phyloP scores from a whole-genome alignment of 2,888 invertebrate species.

The Mythimna lalbum region DNA sequence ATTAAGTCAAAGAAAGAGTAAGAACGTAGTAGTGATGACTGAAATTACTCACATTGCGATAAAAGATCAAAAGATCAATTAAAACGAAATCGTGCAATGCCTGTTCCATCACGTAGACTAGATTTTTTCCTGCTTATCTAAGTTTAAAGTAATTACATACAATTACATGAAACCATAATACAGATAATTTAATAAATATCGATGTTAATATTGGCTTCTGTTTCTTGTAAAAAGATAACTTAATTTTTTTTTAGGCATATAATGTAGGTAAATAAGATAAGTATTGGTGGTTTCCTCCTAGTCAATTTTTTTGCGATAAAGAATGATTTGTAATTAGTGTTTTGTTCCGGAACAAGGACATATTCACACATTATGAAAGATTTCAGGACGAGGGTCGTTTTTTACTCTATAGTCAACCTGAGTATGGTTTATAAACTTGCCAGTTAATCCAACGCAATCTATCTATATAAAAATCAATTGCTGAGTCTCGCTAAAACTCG shows the following conservation, averaged over 20 bases:
- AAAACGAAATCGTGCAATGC: slow-evolving; percentile 29
- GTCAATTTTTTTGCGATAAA: too few relatives aligned
- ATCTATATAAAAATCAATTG: too few relatives aligned
- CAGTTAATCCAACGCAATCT: too few relatives aligned
- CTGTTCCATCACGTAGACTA: slow-evolving; percentile 45
- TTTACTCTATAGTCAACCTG: too few relatives aligned
- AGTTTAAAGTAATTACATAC: slow-evolving; percentile 38
- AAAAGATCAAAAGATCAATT: slow-evolving; percentile 49
- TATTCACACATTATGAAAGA: too few relatives aligned
- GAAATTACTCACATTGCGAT: slow-evolving; percentile 8
- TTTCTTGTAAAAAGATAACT: neutral
- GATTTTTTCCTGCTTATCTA: slow-evolving; percentile 43
- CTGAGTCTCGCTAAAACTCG: too few relatives aligned
- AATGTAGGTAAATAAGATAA: neutral
- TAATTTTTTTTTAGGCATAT: neutral
- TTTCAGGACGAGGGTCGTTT: too few relatives aligned
- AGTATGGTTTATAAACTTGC: too few relatives aligned
- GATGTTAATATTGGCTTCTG: slow-evolving; percentile 19
- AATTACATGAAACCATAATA: neutral
- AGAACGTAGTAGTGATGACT: slow-evolving; percentile 23
- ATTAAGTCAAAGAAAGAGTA: neutral
- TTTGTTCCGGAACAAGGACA: too few relatives aligned
- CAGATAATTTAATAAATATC: slow-evolving; percentile 2
- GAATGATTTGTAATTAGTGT: too few relatives aligned
- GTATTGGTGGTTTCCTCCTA: neutral